Conservation (phyloP, 2,888 invertebrate species). For the Myopa tessellatipennis region DNA sequence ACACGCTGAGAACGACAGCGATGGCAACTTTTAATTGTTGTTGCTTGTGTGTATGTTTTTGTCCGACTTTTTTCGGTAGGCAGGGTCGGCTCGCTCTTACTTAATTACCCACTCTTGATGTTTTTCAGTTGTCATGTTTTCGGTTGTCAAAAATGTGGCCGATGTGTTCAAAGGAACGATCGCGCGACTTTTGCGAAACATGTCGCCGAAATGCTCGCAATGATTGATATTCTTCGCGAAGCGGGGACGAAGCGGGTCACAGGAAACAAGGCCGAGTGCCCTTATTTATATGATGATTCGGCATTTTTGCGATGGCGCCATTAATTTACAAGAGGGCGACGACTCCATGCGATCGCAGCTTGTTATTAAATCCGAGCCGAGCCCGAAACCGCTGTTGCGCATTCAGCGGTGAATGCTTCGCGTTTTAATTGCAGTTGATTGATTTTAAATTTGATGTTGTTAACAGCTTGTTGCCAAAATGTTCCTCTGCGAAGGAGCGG, state of each 20-base stretch:
- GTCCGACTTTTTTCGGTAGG: not conserved
- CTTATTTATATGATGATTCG: not conserved
- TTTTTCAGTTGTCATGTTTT: not conserved
- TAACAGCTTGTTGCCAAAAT: conserved; percentile 21
- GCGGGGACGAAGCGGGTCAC: not conserved
- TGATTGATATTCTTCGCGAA: conserved; percentile 31
- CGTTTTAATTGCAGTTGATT: conserved; percentile 28
- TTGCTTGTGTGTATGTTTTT: not conserved
- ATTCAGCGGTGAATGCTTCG: not conserved
- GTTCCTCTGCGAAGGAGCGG: not conserved
- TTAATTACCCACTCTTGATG: conserved; percentile 14
- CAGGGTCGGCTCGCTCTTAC: not conserved
- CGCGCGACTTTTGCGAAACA: conserved; percentile 10
- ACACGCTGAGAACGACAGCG: not conserved
- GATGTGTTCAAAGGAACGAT: conserved; percentile 9
- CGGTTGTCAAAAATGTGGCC: not conserved
- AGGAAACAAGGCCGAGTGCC: not conserved
- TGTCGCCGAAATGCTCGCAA: conserved; percentile 31
- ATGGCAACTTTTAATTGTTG: conserved; percentile 17
- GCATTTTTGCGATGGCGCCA: conserved; percentile 32
- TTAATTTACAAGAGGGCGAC: not conserved
- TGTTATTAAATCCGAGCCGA: not conserved
- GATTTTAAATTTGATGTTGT: conserved; percentile 19
- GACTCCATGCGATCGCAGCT: not conserved
- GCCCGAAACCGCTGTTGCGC: not conserved